Conservation (phyloP, 1,140 invertebrate genomes). For the Oryctes rhinoceros region DNA sequence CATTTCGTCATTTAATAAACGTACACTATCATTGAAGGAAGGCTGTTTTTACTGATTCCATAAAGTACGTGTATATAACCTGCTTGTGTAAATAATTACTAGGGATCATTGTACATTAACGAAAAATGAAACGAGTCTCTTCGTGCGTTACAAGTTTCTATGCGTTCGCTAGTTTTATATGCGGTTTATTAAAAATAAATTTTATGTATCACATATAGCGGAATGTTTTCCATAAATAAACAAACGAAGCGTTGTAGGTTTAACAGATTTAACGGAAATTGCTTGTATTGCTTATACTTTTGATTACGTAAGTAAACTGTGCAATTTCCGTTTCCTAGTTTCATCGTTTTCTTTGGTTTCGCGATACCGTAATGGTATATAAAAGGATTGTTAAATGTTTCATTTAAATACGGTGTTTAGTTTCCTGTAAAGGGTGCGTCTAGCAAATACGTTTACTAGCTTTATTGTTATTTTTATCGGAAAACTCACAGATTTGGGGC, state of each 20-base stretch:
- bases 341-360: slow-evolving; percentile 30
- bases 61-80: no score
- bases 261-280: slow-evolving; percentile 20
- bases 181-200: neutral
- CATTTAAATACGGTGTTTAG: slow-evolving; percentile 7
- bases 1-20: no score
- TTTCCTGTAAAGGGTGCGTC: neutral
- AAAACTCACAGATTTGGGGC: no score
- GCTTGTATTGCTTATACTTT: slow-evolving; percentile 29
- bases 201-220: neutral
- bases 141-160: no score
- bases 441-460: neutral
- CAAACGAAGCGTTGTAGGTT: neutral
- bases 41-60: no score
- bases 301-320: slow-evolving; percentile 25
- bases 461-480: no score
- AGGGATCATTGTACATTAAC: no score
- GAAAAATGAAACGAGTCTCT: no score
- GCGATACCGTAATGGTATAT: slow-evolving; percentile 5
- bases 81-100: no score
- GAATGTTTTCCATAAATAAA: slow-evolving; percentile 24
- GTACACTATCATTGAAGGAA: no score
- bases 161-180: no score
- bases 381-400: slow-evolving; percentile 19
- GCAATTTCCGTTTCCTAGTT: slow-evolving; percentile 36